Conservation (phyloP, 2,113 vertebrate genomes). For the Cryptotis parvus region DNA sequence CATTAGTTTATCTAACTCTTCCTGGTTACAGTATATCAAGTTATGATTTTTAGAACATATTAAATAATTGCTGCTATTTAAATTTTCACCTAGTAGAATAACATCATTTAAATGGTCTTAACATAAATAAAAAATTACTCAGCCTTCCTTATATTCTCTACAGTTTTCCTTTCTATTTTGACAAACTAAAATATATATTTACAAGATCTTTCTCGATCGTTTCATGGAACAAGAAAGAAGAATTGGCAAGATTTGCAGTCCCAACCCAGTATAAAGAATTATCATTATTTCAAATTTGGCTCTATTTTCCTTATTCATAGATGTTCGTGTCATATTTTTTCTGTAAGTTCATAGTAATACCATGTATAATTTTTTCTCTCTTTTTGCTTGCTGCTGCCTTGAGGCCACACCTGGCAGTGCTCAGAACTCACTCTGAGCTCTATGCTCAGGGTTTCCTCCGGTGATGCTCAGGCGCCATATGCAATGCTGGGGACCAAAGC, state of each 20-base stretch:
- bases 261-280: not conserved
- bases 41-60: not conserved
- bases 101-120: not conserved
- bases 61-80: not conserved
- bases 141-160: not conserved
- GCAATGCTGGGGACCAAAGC: too few relatives aligned
- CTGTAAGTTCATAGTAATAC: not conserved
- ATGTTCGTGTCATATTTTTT: not conserved
- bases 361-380: too few relatives aligned
- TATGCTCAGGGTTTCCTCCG: too few relatives aligned
- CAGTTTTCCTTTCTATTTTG: constrained; percentile 16
- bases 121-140: not conserved
- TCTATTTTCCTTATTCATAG: not conserved
- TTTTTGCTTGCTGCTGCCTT: too few relatives aligned
- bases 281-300: not conserved
- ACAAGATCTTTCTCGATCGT: not conserved
- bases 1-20: not conserved
- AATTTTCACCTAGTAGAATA: not conserved
- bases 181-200: not conserved
- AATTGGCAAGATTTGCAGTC: too few relatives aligned
- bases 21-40: not conserved
- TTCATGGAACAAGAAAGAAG: not conserved
- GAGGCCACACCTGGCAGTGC: too few relatives aligned
- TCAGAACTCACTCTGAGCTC: too few relatives aligned
- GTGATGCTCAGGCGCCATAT: too few relatives aligned